phyloP scores from a whole-genome alignment of 2,888 invertebrate species.

The Aphrophora alni region DNA sequence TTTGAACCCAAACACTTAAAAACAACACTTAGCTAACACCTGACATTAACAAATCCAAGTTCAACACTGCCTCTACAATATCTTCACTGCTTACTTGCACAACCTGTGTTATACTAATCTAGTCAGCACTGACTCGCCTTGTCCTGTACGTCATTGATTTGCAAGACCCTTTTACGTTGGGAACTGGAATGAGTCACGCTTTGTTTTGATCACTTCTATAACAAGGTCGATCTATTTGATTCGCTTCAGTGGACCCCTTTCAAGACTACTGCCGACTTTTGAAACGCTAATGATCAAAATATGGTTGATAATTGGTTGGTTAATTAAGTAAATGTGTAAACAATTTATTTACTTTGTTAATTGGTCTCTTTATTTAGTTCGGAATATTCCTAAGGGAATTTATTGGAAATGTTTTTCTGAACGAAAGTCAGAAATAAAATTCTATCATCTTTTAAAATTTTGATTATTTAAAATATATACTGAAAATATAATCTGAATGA shows the following conservation, averaged over 20 bases:
- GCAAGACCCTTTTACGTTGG: not conserved
- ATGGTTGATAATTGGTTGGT: not conserved
- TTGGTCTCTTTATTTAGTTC: no score
- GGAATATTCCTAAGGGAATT: no score
- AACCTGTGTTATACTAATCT: not conserved
- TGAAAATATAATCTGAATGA: no score
- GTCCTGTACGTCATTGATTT: not conserved
- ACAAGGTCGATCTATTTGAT: not conserved
- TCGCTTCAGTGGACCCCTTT: not conserved
- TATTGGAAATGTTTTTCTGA: no score
- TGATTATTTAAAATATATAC: no score
- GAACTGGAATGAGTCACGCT: not conserved
- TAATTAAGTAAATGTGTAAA: not conserved
- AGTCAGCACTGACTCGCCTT: not conserved
- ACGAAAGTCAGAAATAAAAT: no score
- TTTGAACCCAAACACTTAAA: conserved; percentile 41
- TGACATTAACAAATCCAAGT: not conserved
- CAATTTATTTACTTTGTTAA: not conserved
- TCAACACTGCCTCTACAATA: not conserved
- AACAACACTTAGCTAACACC: not conserved
- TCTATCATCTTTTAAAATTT: no score
- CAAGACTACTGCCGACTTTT: not conserved
- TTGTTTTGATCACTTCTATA: not conserved
- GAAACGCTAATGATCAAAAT: not conserved
- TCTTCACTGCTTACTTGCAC: not conserved